Base-by-base conservation (phyloP, 1,140 invertebrate species). In the Drosophila lacteicornis region DNA sequence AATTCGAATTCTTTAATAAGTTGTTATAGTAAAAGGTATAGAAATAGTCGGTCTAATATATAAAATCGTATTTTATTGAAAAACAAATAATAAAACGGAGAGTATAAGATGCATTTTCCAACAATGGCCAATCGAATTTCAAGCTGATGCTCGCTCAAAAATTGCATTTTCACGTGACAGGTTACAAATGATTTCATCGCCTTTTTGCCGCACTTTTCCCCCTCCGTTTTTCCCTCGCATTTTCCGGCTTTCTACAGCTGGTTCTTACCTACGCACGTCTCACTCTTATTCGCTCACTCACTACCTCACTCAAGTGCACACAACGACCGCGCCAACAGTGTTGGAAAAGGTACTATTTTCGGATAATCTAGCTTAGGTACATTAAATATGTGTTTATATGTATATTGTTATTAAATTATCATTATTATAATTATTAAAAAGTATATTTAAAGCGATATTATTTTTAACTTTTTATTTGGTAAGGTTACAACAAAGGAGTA, bases 161-260 rank as follows among this genome's bases (percentile, higher is more conserved):
- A 78, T 82, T 81, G 53, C 55, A 67, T 67, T 79, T 83, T 62
- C 69, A 79, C 80, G 66, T 79, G 80, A 70, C 43, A 57, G 74
- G 68, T 70, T 69, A 70, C 75, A 82, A 83, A 83, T 83, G 80
- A 79, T 83, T 83, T 71, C 61, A 70, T 71, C 61, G 25, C 25
- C 47, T 38, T 6, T 19, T 30, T 6, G 30, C 17, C 57, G 46
- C 51, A 43, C n/a, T 33, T 25, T 65, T 17, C 45, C 60, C 19
- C 22, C 36, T 36, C 15, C 17, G 27, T 11, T n/a, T 40, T 58
- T 58, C 27, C 25, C 12, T 6, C 40, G 51, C 40, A 65, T 56
- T 65, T 45, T 65, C 61, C 50, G 56, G 30, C 50, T 56, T 46
- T 17, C 36, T 9, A 19, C 38, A 45, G 50, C 40, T 8, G 17